phyloP scores from a whole-genome alignment of 2,797 vertebrate species.

The Dromococcyx pavoninus region DNA sequence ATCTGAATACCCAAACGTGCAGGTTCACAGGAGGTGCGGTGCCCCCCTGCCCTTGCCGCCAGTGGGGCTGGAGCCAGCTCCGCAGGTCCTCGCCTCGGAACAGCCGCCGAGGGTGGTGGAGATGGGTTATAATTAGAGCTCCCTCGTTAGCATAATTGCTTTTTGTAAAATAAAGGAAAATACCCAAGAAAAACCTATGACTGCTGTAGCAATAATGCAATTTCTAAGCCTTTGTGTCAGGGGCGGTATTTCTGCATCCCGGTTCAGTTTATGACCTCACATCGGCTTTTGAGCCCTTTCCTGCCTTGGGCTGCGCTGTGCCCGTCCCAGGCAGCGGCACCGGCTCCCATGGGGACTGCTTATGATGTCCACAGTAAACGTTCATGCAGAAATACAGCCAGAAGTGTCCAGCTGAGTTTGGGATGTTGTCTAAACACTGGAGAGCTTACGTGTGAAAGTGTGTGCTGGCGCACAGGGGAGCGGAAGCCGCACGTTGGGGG shows the following conservation, averaged over 20 bases:
- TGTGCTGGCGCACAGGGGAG: not conserved
- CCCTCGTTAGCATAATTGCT: conserved; percentile 17
- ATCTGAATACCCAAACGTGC: not conserved
- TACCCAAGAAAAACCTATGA: not conserved
- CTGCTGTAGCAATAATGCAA: rapidly evolving
- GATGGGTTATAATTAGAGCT: conserved; percentile 33
- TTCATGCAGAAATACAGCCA: not conserved
- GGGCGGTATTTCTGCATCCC: not conserved
- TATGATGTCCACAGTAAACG: not conserved
- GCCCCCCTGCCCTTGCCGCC: not conserved
- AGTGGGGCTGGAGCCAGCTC: not conserved
- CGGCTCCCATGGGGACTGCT: rapidly evolving
- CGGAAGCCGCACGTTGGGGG: not conserved
- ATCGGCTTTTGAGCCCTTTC: rapidly evolving
- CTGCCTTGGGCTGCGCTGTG: not conserved
- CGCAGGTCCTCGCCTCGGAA: not conserved
- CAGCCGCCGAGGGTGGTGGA: not conserved
- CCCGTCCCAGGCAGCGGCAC: not conserved
- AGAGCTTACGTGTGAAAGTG: not conserved
- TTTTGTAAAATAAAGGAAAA: not conserved
- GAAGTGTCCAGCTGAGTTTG: not conserved
- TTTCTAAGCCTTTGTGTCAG: not conserved
- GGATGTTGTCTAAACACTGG: not conserved
- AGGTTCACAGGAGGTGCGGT: not conserved
- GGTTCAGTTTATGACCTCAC: rapidly evolving